Conservation (phyloP, 37 sponge, comb jelly and placozoan genomes). For the Bolinopsis microptera region DNA sequence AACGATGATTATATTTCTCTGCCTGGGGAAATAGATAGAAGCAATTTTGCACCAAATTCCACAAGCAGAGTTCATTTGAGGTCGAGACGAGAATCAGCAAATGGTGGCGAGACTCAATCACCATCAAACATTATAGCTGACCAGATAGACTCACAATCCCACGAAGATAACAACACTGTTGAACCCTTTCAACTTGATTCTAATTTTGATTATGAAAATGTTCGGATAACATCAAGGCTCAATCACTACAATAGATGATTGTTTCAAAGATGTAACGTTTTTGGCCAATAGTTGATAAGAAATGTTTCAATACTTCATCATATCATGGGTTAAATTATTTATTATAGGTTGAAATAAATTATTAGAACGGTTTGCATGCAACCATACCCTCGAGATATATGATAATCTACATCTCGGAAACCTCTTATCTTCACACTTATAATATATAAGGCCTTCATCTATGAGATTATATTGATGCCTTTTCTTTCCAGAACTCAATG, state of each 20-base stretch:
- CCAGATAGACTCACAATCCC: neutral
- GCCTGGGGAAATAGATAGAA: conserved; percentile 19
- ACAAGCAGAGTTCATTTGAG: neutral
- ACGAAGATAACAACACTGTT: neutral
- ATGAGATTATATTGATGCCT: too few species aligned
- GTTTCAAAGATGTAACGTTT: neutral
- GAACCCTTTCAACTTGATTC: conserved; percentile 28
- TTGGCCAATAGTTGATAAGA: too few species aligned
- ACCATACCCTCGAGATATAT: too few species aligned
- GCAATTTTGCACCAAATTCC: neutral
- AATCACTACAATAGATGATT: neutral
- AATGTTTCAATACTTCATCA: too few species aligned
- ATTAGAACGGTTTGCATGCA: too few species aligned
- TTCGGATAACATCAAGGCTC: conserved; percentile 10
- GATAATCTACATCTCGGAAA: too few species aligned
- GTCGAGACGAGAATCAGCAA: neutral
- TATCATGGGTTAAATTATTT: too few species aligned
- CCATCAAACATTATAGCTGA: neutral
- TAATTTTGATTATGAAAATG: conserved; percentile 51
- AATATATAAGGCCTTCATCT: too few species aligned
- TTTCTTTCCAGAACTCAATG: too few species aligned
- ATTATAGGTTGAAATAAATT: too few species aligned
- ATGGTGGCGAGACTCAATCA: neutral
- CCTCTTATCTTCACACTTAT: too few species aligned
- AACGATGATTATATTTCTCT: neutral